A percentile compares a stretch with the other conserved stretches of the same genome.
Evolutionary conservation across 2,797 vertebrate genomes (phyloP).

Genomic region (Zenarchopterus dispar): DNA sequence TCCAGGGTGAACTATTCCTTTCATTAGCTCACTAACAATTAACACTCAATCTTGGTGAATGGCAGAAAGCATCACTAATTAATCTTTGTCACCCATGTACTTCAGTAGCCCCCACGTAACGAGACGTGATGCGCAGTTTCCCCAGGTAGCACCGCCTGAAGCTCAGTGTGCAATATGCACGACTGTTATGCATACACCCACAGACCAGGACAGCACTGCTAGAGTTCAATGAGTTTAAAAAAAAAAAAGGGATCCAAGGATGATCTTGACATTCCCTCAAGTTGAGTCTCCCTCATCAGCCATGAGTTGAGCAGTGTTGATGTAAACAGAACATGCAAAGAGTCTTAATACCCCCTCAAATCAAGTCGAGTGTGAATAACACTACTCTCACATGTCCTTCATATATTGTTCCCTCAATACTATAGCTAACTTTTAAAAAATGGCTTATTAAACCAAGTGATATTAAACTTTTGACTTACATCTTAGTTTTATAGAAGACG

Average conservation of each 20-base stretch:
- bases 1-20: conserved; percentile 62
- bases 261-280: neutral
- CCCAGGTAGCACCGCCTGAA: conserved; percentile 13
- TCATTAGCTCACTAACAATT: conserved; percentile 67
- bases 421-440: too few species aligned
- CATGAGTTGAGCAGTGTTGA: conserved; percentile 14
- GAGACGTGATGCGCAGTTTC: conserved; percentile 21
- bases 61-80: conserved; percentile 24
- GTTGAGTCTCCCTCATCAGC: conserved; percentile 11
- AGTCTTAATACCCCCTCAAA: conserved; percentile 58
- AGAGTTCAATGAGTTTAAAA: neutral
- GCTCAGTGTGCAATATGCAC: neutral
- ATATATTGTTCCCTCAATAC: too few species aligned
- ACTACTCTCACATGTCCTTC: too few species aligned
- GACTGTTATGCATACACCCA: neutral
- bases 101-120: conserved; percentile 36
- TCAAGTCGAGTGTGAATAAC: conserved; percentile 19
- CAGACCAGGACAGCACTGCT: neutral
- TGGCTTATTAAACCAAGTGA: too few species aligned
- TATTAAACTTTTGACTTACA: too few species aligned
- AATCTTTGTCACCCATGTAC: conserved; percentile 34
- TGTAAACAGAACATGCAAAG: conserved; percentile 31
- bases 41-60: conserved; percentile 45
- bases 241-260: neutral
- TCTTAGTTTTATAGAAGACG: too few species aligned